Evolutionary conservation across 2,888 invertebrate species (phyloP).

Genomic region (Nasonia oneida): DNA sequence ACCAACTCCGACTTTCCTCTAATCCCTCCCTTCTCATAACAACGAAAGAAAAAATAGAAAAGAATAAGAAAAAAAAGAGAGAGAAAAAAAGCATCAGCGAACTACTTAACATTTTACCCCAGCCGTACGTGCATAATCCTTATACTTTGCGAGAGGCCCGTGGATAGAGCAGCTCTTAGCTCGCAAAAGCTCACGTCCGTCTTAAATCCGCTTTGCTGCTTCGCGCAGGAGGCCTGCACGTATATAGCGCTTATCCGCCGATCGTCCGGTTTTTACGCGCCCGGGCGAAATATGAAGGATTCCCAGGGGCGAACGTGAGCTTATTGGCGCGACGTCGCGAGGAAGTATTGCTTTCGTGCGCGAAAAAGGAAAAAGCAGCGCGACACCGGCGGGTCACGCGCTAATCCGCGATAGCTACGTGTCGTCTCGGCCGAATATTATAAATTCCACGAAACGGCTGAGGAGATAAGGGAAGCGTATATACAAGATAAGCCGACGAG

Average conservation of each 20-base stretch:
- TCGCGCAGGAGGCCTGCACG: not conserved
- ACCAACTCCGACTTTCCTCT: not conserved
- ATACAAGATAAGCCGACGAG: conserved; percentile 8
- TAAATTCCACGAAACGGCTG: conserved; percentile 47
- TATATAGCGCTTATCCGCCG: conserved; percentile 30
- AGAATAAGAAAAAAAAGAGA: not conserved
- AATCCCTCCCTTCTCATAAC: not conserved
- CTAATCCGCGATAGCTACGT: conserved; percentile 27
- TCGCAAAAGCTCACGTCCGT: conserved; percentile 23
- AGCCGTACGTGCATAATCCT: conserved; percentile 24
- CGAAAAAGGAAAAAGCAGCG: not conserved
- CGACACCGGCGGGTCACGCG: not conserved
- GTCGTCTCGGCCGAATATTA: conserved; percentile 41
- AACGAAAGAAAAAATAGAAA: not conserved
- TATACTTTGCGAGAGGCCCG: conserved; percentile 1
- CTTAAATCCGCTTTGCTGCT: conserved; percentile 26
- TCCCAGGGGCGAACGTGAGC: not conserved
- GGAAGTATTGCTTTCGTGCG: not conserved
- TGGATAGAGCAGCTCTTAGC: not conserved
- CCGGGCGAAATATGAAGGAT: conserved; percentile 23
- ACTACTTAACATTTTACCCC: not conserved
- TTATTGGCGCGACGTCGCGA: not conserved
- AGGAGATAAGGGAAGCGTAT: not conserved
- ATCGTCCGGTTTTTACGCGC: conserved; percentile 34
- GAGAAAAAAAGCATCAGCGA: not conserved